Evolutionary conservation across 1,140 invertebrate species (phyloP), one percentile per base, ranked within the genome.

Genomic region (Goniozus legneri): DNA sequence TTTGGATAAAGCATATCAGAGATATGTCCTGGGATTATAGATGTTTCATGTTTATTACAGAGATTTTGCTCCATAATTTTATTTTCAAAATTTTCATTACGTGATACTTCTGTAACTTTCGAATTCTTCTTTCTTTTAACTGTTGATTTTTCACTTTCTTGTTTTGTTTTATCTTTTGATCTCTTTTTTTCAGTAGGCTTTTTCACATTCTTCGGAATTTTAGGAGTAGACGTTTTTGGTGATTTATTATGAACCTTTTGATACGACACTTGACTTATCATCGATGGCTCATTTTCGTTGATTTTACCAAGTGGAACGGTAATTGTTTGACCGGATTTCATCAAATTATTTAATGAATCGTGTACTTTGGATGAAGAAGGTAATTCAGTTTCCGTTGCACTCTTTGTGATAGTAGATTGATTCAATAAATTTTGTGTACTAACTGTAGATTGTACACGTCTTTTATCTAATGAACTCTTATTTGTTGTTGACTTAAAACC

Each of bases 1-100:
- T 52, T 67, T 1, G 73, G 73, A 39, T 56, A 64, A 0, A 76
- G 20, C 67, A 76, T 71, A 2, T 65, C 59, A 0, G 59, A 56
- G 18, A 72, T 64, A 7, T 76, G 70, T 3, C 68, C 68, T 2
- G 71, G 69, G 32, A 70, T 65, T 14, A 62, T 47, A 0, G 47
- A 44, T 10, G 32, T 15, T 6, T 41, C 4, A n/a, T 52, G 48
- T 2, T 37, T 35, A 32, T 7, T 42, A 2, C 31, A 46, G 16
- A 8, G 24, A 7, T 27, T 1, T 18, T 49, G 30, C 1, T 52
- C 48, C 1, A 6, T 10, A 13, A 3, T 35, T 0, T 19, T 7
- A 1, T 57, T 24, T 8, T 54, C 51, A 2, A n/a, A 3, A 20
- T 19, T 33, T 20, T 18, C 6, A 14, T 4, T 27, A 27, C 24